Evolutionary conservation across 2,888 invertebrate genomes (phyloP), one percentile per base, ranked within the genome.

Genomic region (Dimorphilus gyrociliatus): DNA sequence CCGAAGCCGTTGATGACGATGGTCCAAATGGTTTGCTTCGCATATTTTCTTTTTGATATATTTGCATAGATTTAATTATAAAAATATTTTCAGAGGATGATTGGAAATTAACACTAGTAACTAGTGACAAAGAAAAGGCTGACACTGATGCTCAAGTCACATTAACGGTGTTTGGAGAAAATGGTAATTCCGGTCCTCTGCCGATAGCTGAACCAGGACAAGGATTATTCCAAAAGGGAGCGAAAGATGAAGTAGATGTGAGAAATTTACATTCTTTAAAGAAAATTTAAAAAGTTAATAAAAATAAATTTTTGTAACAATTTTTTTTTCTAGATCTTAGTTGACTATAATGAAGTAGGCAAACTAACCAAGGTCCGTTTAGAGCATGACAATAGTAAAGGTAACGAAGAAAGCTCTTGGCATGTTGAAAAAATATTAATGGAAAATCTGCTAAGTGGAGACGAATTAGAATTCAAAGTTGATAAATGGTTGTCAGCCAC

Each of bases 181-280:
- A 43, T 25, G 53, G 53, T 10, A 44, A 44, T 32, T 41, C 52
- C 2, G 53, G 50, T n/a, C 48, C 49, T 7, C 18, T 45, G 14
- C 39, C 40, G 5, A 46, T 55, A 1, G 47, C 45, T 3, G 38
- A 41, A 28, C 34, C 40, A 13, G 37, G 35, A 19, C 34, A 36
- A 16, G 46, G 42, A 10, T 43, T 30, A 32, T 57, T 56, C 40
- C 36, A 50, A 30, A 25, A 40, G 13, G 55, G 53, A 13, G 36
- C 45, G n/a, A 47, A 47, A 10, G 52, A 57, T 33, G 40, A 48
- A 27, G 53, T 57, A 44, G 42, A 53, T 36, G 57, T 56, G 40
- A 40, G 42, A n/a, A n/a, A n/a, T n/a, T n/a, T n/a, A n/a, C n/a
- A n/a, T n/a, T n/a, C n/a, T n/a, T n/a, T n/a, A n/a, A n/a, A n/a